Percentiles rank a stretch among this genome's conserved stretches.
Conservation (phyloP, 2,113 vertebrate species). For the Labeo rohita region DNA sequence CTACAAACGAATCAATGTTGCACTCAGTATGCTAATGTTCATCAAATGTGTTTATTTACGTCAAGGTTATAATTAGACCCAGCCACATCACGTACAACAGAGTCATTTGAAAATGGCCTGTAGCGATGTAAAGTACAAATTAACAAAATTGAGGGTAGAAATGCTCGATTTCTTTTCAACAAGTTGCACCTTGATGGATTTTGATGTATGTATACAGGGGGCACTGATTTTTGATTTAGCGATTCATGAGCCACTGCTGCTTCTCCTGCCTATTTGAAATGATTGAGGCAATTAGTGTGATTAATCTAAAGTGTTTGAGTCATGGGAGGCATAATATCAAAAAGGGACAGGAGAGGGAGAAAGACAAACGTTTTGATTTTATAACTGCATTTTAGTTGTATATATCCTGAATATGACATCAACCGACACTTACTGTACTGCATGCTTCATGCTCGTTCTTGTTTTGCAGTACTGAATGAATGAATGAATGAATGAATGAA, state of each 20-base stretch:
- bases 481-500: not conserved
- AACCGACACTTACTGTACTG: not conserved
- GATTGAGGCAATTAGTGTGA: not conserved
- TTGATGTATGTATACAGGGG: not conserved
- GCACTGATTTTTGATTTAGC: not conserved
- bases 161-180: not conserved
- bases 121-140: not conserved
- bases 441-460: not conserved
- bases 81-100: not conserved
- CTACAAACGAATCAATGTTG: not conserved
- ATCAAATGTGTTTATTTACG: conserved; percentile 7
- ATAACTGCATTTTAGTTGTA: not conserved
- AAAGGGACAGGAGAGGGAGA: not conserved
- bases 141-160: not conserved
- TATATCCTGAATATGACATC: not conserved
- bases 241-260: not conserved
- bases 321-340: not conserved
- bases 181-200: not conserved
- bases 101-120: not conserved
- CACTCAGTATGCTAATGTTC: not conserved
- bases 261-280: not conserved
- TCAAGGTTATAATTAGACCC: not conserved
- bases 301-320: conserved; percentile 6
- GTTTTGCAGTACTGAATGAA: not conserved
- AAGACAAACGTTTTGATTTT: not conserved